Conservation (phyloP, 2,113 vertebrate species). For the Tautogolabrus adspersus region DNA sequence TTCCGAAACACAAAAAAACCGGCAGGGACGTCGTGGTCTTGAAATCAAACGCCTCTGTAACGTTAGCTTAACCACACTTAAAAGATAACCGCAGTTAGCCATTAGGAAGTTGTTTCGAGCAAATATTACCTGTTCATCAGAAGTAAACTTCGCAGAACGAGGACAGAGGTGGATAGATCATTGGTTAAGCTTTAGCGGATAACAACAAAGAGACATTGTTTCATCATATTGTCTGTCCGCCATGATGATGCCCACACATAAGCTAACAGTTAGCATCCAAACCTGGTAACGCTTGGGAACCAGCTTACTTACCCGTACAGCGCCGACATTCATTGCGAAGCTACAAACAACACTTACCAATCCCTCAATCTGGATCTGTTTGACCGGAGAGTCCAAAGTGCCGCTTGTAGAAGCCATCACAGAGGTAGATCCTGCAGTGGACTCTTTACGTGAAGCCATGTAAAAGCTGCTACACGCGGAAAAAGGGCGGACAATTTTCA, state of each 20-base stretch:
- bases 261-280: slow-evolving; percentile 27
- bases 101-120: too few relatives aligned
- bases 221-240: slow-evolving; percentile 14
- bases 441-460: slow-evolving; percentile 71
- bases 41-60: slow-evolving; percentile 4
- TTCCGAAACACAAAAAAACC: neutral
- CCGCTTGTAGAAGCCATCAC: slow-evolving; percentile 48
- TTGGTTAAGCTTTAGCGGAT: too few relatives aligned
- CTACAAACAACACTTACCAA: slow-evolving; percentile 64
- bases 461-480: slow-evolving; percentile 52
- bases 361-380: slow-evolving; percentile 82
- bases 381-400: slow-evolving; percentile 79
- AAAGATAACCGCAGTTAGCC: neutral
- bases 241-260: slow-evolving; percentile 59
- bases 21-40: neutral
- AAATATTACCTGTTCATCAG: neutral
- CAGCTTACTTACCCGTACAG: neutral
- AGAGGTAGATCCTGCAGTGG: neutral
- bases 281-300: neutral
- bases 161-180: too few relatives aligned
- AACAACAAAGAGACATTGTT: too few relatives aligned
- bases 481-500: slow-evolving; percentile 24
- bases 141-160: neutral
- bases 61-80: neutral
- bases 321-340: rapidly evolving